These are phyloP conservation scores for Mantis religiosa DNA, from an alignment of 2,888 invertebrate genomes.

Conservation along the genomic window DNA sequence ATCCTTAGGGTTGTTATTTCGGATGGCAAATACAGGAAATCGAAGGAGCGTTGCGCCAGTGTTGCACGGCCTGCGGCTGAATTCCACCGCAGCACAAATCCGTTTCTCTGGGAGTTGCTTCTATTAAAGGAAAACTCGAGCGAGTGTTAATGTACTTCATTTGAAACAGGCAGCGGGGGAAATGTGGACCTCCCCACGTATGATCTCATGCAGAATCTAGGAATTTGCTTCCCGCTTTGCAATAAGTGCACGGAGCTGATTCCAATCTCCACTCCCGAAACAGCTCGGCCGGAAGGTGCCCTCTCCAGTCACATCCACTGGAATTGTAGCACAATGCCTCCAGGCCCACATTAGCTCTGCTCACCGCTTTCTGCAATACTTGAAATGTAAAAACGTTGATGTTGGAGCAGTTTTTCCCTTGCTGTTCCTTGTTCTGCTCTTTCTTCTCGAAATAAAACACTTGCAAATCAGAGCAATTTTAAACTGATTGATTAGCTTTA, in stretches of 20 bases:
- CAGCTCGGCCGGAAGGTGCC: background rate
- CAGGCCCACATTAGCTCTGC: background rate
- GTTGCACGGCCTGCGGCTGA: background rate
- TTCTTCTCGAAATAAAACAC: no score
- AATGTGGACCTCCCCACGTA: background rate
- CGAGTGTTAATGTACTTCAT: background rate
- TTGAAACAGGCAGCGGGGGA: background rate
- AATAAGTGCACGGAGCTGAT: background rate
- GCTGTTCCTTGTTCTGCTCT: no score
- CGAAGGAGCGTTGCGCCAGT: background rate
- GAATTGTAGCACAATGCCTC: background rate
- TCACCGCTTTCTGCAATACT: background rate
- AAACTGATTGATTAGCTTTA: no score
- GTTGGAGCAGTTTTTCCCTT: background rate
- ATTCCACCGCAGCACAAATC: background rate
- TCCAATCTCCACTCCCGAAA: background rate
- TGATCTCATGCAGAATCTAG: background rate
- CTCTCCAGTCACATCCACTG: background rate
- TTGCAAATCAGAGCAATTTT: no score
- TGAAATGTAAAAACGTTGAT: background rate
- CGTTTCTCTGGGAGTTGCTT: background rate
- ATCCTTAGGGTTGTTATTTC: no score
- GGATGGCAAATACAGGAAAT: no score
- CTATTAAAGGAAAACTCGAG: background rate
- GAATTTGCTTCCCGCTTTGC: background rate